phyloP scores from a whole-genome alignment of 2,797 vertebrate genomes.

The Cryptoprocta ferox region DNA sequence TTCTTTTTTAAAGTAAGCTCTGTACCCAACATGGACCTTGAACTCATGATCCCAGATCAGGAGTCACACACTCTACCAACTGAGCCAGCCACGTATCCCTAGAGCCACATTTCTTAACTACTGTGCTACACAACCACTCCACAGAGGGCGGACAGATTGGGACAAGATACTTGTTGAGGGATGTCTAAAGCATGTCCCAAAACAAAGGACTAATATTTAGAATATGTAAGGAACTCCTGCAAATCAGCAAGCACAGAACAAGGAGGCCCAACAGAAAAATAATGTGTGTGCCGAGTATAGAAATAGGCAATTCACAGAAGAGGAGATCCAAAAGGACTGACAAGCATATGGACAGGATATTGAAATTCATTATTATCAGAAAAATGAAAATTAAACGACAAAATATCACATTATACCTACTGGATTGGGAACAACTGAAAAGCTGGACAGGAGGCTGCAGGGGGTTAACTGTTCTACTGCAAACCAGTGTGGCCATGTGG shows the following conservation, averaged over 20 bases:
- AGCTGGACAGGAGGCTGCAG: background rate
- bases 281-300: background rate
- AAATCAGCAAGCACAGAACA: background rate
- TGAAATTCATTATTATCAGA: background rate
- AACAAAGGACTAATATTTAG: background rate
- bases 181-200: background rate
- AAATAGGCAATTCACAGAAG: background rate
- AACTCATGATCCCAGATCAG: background rate
- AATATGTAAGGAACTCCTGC: background rate
- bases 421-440: background rate
- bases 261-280: background rate
- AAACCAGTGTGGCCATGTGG: accelerated
- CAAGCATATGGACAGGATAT: background rate
- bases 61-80: background rate
- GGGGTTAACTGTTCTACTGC: background rate
- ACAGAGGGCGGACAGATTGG: background rate
- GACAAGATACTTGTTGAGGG: background rate
- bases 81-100: background rate
- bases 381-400: background rate
- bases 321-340: background rate
- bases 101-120: background rate
- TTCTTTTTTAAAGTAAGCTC: background rate
- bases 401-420: background rate
- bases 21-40: background rate
- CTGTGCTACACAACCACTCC: background rate